phyloP scores from a whole-genome alignment of 2,888 invertebrate species.

The Leptura quadrifasciata region DNA sequence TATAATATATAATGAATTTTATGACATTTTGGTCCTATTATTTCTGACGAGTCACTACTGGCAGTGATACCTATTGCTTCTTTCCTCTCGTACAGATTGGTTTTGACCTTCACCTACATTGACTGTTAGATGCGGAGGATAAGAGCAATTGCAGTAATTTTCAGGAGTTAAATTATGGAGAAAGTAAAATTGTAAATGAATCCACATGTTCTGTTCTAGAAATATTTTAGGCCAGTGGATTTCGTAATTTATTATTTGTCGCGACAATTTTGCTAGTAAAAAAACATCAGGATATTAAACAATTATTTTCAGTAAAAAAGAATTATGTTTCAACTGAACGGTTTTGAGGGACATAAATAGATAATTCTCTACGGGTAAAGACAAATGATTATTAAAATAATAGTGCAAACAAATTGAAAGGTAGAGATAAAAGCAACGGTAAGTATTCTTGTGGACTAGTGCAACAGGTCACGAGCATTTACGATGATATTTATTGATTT shows the following conservation, averaged over 20 bases:
- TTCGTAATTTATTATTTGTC: neutral
- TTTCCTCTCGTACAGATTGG: neutral
- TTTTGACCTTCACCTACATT: slow-evolving; percentile 7
- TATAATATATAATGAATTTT: neutral
- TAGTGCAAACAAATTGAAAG: no score
- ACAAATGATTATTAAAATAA: no score
- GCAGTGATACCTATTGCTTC: neutral
- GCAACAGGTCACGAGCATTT: no score
- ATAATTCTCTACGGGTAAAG: no score
- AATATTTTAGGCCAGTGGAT: neutral
- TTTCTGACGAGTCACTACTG: neutral
- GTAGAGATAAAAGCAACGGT: no score
- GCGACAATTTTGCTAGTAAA: neutral
- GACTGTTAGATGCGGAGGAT: neutral
- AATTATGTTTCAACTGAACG: no score
- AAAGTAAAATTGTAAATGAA: neutral
- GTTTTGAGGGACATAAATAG: no score
- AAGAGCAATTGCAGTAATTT: neutral
- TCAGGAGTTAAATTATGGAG: neutral
- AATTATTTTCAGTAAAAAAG: no score
- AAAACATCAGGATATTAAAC: no score
- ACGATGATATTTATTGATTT: no score
- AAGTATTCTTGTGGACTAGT: no score
- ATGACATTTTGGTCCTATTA: neutral
- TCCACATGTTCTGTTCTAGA: neutral